Evolutionary conservation across 2,113 vertebrate genomes (phyloP), one percentile per base, ranked within the genome.

Genomic region (Spea multiplicata): DNA sequence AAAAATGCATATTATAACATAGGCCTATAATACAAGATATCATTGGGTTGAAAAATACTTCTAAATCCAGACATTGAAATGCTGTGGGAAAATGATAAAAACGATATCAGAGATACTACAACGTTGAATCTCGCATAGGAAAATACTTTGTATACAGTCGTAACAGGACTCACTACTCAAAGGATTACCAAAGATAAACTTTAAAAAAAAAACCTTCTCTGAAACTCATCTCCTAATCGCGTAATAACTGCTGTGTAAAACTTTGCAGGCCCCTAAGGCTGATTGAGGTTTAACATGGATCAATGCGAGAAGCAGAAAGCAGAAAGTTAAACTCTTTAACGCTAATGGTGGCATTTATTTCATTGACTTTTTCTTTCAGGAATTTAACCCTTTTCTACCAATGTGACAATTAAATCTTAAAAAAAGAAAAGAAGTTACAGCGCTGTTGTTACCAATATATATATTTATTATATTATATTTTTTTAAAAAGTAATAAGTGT

Each of bases 211-310:
- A 59, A 5, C 6, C 7, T 47, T 46, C 17, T 53, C 50, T 68
- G 14, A 16, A 67, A 30, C 14, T 17, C 44, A 46, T 17, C 64
- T 57, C 74, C 68, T 76, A 76, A 68, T 76, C 65, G 45, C 44
- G 55, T 68, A 76, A 68, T 76, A 45, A 52, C 45, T 44, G 52
- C 30, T 75, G 55, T 66, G 66, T 44, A 16, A 17, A 55, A 75
- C 64, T 55, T 67, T 75, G 64, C 64, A 16, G 50, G 12, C 16
- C 50, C 74, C 49, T 13, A 59, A 12, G 74, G 64, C 64, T 47
- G 49, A 47, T 47, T 17, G 6, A 4, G 8, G 13, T 46, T 17
- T 68, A 46, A 66, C 44, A 8, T 47, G 45, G 74, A 55, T 57
- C 65, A 76, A 49, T 10, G 6, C 62, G 49, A 49, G 14, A n/a